phyloP scores from a whole-genome alignment of 92 coral and sea anemone genomes.

The Virgularia gustaviana region DNA sequence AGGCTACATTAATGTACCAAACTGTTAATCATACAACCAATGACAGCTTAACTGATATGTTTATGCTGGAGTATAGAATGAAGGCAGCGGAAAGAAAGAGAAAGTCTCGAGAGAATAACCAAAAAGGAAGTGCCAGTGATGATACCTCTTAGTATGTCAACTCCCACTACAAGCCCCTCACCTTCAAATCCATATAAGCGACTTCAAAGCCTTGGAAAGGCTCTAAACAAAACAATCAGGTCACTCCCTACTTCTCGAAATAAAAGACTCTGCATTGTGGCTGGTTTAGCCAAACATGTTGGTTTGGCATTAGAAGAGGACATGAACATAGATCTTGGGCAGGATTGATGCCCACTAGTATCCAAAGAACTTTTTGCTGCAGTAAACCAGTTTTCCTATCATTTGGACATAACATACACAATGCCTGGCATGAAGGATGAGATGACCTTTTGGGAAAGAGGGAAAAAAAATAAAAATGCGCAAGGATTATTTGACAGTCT shows the following conservation, averaged over 20 bases:
- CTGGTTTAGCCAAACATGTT: slow-evolving; percentile 18
- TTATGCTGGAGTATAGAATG: slow-evolving; percentile 5
- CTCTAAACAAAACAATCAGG: slow-evolving; percentile 7
- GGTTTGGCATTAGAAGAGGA: slow-evolving; percentile 6
- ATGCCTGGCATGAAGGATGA: slow-evolving; percentile 33
- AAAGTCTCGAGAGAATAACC: background rate
- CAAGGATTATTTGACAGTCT: slow-evolving; percentile 13
- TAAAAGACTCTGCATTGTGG: slow-evolving; percentile 7
- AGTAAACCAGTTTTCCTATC: slow-evolving; percentile 8
- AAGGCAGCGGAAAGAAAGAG: slow-evolving; percentile 14
- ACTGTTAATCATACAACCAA: too few species aligned
- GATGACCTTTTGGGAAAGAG: slow-evolving; percentile 22
- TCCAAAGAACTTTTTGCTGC: slow-evolving; percentile 5
- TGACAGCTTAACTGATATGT: too few species aligned
- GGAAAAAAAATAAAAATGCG: slow-evolving; percentile 18
- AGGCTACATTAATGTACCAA: too few species aligned
- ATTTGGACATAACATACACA: slow-evolving; percentile 17
- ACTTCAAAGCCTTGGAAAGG: slow-evolving; percentile 29
- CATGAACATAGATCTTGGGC: background rate
- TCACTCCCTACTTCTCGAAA: slow-evolving; percentile 17
- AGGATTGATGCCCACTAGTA: slow-evolving; percentile 10
- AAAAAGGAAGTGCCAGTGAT: background rate
- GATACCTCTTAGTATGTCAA: background rate
- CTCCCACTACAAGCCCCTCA: slow-evolving; percentile 3
- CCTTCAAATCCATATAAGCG: slow-evolving; percentile 14